Percentiles rank a stretch among this genome's conserved stretches.
Evolutionary conservation across 2,888 invertebrate species (phyloP).

Genomic region (Erebia aethiops): DNA sequence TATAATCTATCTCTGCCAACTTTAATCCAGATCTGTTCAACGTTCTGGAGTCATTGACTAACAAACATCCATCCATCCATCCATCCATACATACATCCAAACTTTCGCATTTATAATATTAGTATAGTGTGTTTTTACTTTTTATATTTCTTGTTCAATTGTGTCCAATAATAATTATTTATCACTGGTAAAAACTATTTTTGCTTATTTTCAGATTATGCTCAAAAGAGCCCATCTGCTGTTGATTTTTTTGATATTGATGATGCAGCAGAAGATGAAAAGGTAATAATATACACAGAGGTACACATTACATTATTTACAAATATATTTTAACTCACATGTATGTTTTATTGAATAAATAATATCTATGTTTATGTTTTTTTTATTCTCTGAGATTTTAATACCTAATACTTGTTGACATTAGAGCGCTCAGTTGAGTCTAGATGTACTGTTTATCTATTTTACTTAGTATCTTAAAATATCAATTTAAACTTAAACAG

Average conservation of each 20-base stretch:
- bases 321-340: conserved; percentile 8
- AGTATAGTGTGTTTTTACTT: too few species aligned
- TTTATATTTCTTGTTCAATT: too few species aligned
- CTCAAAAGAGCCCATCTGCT: conserved; percentile 85
- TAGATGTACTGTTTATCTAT: too few species aligned
- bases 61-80: too few species aligned
- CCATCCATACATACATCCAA: too few species aligned
- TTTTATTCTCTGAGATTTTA: neutral
- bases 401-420: neutral
- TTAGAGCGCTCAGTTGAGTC: neutral
- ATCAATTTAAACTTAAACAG: too few species aligned
- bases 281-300: conserved; percentile 69
- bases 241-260: conserved; percentile 97
- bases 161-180: neutral
- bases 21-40: too few species aligned
- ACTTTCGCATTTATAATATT: too few species aligned
- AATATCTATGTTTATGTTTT: conserved; percentile 11
- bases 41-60: too few species aligned
- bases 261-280: conserved; percentile 96
- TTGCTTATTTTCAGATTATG: conserved; percentile 68
- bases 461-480: too few species aligned
- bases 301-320: conserved; percentile 15
- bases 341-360: conserved; percentile 19
- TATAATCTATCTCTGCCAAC: too few species aligned
- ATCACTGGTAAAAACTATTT: neutral